Evolutionary conservation across 2,113 vertebrate species (phyloP).

Genomic region (Turdus rufiventris): DNA sequence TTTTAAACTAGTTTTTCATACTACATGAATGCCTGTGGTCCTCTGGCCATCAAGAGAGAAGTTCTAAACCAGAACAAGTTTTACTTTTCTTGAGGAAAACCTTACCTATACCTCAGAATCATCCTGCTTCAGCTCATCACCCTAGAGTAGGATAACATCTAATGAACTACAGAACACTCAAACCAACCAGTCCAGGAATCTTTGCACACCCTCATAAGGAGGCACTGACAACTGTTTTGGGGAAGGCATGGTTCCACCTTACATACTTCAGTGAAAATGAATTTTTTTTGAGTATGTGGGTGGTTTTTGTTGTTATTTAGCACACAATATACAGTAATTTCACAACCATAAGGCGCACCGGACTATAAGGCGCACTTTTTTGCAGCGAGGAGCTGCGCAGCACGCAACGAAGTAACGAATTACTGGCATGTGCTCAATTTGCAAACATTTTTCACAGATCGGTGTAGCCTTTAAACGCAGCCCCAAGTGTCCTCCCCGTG

Average conservation of each 20-base stretch:
- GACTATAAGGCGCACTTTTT: too few relatives aligned
- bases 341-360: too few relatives aligned
- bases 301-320: not conserved
- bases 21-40: not conserved
- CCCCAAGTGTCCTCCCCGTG: too few relatives aligned
- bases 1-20: not conserved
- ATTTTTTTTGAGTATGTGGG: too few relatives aligned
- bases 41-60: not conserved
- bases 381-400: too few relatives aligned
- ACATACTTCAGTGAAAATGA: not conserved
- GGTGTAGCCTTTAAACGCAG: too few relatives aligned
- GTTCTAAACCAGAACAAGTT: not conserved
- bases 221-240: not conserved
- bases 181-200: not conserved
- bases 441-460: too few relatives aligned
- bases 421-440: too few relatives aligned
- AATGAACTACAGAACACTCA: not conserved
- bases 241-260: accelerated
- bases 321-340: not conserved
- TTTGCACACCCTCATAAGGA: not conserved
- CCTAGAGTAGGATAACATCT: not conserved
- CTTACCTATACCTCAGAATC: not conserved
- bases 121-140: not conserved
- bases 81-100: not conserved
- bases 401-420: too few relatives aligned